phyloP scores from a whole-genome alignment of 2,888 invertebrate genomes.

The Isotomurus palustris region DNA sequence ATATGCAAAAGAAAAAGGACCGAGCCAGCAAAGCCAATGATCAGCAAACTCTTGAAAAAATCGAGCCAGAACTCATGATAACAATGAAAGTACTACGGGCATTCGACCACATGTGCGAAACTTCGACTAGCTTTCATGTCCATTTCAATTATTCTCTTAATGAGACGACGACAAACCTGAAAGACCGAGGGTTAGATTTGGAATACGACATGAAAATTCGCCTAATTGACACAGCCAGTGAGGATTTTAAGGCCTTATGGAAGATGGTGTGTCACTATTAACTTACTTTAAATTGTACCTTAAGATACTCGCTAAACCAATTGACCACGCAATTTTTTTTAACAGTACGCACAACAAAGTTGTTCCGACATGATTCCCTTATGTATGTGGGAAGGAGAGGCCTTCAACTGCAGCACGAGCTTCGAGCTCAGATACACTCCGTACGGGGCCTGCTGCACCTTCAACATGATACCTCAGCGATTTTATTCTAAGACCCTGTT shows the following conservation, averaged over 20 bases:
- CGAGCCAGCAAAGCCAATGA: no score
- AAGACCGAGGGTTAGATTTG: not conserved
- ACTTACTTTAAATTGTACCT: no score
- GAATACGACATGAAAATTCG: not conserved
- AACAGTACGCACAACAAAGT: no score
- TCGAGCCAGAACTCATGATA: constrained; percentile 3
- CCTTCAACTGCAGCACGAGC: constrained; percentile 60
- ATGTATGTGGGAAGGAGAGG: constrained; percentile 64
- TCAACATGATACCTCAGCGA: constrained; percentile 17
- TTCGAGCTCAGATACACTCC: constrained; percentile 71
- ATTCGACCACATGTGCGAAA: constrained; percentile 31
- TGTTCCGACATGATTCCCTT: constrained; percentile 67
- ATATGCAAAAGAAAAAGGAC: no score
- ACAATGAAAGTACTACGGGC: constrained; percentile 22
- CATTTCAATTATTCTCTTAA: constrained; percentile 26
- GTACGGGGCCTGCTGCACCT: constrained; percentile 67
- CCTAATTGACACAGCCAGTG: not conserved
- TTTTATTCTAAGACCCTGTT: constrained; percentile 14
- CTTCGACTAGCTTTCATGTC: constrained; percentile 27
- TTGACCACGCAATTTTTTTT: no score
- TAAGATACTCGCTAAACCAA: no score
- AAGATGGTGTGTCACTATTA: constrained; percentile 65
- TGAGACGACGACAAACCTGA: constrained; percentile 14
- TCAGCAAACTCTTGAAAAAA: constrained; percentile 6
- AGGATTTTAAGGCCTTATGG: constrained; percentile 24